Conservation (phyloP, 2,113 vertebrate genomes). For the Dipodomys merriami region DNA sequence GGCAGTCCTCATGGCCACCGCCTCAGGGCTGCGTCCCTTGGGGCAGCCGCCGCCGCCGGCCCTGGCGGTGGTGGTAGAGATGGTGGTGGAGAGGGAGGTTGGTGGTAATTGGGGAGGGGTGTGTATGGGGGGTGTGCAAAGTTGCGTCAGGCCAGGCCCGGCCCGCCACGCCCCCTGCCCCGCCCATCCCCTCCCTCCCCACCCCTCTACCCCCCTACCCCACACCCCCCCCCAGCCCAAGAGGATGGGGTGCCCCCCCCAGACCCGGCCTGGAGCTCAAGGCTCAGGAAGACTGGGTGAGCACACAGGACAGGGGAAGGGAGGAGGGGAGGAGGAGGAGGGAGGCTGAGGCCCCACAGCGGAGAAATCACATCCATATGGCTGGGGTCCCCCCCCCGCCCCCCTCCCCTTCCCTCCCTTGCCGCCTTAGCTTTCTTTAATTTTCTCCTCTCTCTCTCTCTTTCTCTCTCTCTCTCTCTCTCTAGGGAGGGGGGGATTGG, state of each 20-base stretch:
- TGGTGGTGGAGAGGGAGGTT: no score
- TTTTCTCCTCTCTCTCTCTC: constrained; percentile 82
- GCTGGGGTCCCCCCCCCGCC: constrained; percentile 86
- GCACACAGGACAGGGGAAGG: not conserved
- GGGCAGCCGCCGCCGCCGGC: constrained; percentile 77
- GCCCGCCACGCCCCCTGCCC: constrained; percentile 45
- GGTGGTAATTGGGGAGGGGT: no score
- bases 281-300: constrained; percentile 8
- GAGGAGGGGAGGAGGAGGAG: constrained; percentile 24
- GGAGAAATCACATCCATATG: constrained; percentile 96
- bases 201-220: no score
- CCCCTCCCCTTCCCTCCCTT: constrained; percentile 70
- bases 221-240: constrained; percentile 54
- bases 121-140: constrained; percentile 49
- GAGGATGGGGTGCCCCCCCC: not conserved
- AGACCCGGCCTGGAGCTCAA: no score
- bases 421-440: constrained; percentile 74
- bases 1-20: constrained; percentile 90
- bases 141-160: constrained; percentile 71
- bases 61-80: constrained; percentile 68
- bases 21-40: constrained; percentile 87
- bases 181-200: no score
- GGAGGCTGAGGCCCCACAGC: constrained; percentile 76
- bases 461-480: constrained; percentile 78
- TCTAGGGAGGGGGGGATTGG: constrained; percentile 77